A percentile compares a stretch with the other conserved stretches of the same genome.
These are phyloP conservation scores for Poeciliopsis turneri DNA, from an alignment of 2,797 vertebrate genomes.

Conservation along the genomic window DNA sequence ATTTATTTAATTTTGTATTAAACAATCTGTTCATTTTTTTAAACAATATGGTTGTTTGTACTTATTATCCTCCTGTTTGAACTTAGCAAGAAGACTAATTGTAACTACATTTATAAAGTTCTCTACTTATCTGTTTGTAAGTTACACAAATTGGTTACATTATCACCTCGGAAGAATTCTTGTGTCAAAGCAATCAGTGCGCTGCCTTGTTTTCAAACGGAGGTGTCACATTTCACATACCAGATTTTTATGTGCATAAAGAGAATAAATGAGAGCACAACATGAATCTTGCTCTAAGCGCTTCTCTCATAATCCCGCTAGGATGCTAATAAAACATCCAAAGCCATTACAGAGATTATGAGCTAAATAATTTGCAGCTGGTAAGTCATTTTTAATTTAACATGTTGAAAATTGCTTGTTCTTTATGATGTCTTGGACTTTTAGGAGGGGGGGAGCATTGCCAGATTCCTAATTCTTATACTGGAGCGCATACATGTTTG, in stretches of 20 bases:
- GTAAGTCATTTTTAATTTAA: not conserved
- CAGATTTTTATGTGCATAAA: conserved; percentile 49
- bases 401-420: not conserved
- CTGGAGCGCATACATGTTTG: conserved; percentile 21
- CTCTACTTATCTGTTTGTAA: no score
- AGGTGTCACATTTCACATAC: conserved; percentile 37
- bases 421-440: not conserved
- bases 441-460: not conserved
- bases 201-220: conserved; percentile 23
- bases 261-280: conserved; percentile 27
- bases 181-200: conserved; percentile 34
- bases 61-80: no score
- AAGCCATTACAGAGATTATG: conserved; percentile 11
- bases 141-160: no score
- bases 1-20: no score
- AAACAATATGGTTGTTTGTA: no score
- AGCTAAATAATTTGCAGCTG: not conserved
- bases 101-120: no score
- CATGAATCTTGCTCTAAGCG: conserved; percentile 25
- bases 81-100: no score
- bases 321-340: conserved; percentile 20
- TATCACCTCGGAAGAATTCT: conserved; percentile 40
- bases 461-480: conserved; percentile 25
- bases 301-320: conserved; percentile 23
- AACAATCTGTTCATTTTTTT: no score